Evolutionary conservation across 2,113 vertebrate genomes (phyloP).

Genomic region (Trichomycterus rosablanca): DNA sequence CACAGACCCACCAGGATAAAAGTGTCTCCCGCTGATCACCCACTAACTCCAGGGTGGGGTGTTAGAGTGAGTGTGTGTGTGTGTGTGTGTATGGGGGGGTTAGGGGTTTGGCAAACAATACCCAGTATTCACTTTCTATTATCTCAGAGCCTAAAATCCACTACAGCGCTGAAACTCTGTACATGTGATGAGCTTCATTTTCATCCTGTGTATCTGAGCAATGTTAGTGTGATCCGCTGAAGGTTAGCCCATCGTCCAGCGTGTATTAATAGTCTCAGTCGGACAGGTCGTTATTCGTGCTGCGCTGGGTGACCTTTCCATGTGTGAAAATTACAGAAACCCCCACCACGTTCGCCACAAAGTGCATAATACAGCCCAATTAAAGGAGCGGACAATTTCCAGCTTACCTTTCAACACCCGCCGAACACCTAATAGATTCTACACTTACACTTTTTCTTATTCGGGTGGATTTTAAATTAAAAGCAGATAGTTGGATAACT

Average conservation of each 20-base stretch:
- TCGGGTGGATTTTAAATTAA: constrained; percentile 19
- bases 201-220: background rate
- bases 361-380: constrained; percentile 40
- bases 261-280: constrained; percentile 40
- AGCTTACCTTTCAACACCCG: constrained; percentile 24
- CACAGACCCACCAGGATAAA: constrained; percentile 43
- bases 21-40: constrained; percentile 40
- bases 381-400: constrained; percentile 35
- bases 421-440: constrained; percentile 34
- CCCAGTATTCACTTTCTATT: constrained; percentile 24
- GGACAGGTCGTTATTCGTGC: constrained; percentile 38
- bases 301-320: constrained; percentile 46
- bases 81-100: too few species aligned
- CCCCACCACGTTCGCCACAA: constrained; percentile 27
- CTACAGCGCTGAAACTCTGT: constrained; percentile 5
- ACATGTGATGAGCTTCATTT: constrained; percentile 24
- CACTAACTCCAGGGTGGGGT: constrained; percentile 11
- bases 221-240: constrained; percentile 34
- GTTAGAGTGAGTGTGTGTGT: too few species aligned
- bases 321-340: constrained; percentile 50
- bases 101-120: too few species aligned
- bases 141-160: constrained; percentile 10
- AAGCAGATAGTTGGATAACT: background rate
- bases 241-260: constrained; percentile 32
- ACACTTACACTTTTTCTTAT: constrained; percentile 27